phyloP scores from a whole-genome alignment of 92 coral and sea anemone genomes.

The Umimayanthus chanpuru region DNA sequence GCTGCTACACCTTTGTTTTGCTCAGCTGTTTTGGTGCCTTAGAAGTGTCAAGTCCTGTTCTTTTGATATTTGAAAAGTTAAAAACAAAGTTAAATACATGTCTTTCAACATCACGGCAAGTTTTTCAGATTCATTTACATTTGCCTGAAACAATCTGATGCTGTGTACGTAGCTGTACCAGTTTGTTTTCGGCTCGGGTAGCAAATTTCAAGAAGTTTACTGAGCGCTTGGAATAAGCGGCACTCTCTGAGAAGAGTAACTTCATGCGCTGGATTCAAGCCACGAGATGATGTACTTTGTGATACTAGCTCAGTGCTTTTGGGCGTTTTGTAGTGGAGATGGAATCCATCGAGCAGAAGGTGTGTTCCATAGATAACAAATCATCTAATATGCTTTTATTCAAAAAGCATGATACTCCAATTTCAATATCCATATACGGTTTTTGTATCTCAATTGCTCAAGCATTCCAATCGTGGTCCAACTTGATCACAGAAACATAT shows the following conservation, averaged over 20 bases:
- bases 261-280: background rate
- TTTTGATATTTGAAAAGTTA: no score
- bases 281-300: background rate
- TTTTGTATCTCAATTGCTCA: no score
- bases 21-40: background rate
- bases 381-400: background rate
- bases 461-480: no score
- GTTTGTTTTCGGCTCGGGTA: background rate
- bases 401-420: background rate
- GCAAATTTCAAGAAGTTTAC: background rate
- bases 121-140: background rate
- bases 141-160: background rate
- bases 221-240: background rate
- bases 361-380: background rate
- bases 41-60: background rate
- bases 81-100: background rate
- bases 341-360: slow-evolving; percentile 26
- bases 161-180: background rate
- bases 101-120: background rate
- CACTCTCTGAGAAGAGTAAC: background rate
- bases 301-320: background rate
- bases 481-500: no score
- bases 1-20: background rate
- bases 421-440: background rate
- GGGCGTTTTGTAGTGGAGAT: slow-evolving; percentile 2